phyloP scores from a whole-genome alignment of 1,140 invertebrate species.

The Pinna nobilis region DNA sequence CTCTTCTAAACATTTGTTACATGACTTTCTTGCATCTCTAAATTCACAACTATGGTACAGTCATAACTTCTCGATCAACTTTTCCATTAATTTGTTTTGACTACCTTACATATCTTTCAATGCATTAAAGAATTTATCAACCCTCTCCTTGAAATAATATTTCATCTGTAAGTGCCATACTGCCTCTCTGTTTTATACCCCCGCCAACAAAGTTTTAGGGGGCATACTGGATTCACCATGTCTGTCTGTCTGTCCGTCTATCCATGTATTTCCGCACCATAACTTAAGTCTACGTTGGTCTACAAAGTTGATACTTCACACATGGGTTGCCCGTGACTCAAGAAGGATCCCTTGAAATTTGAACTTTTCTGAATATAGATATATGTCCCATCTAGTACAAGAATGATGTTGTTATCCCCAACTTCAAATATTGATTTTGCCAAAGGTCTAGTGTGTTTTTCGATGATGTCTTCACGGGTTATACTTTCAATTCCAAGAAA shows the following conservation, averaged over 20 bases:
- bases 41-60: not conserved
- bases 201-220: too few species aligned
- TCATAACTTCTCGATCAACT: not conserved
- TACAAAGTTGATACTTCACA: too few species aligned
- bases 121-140: not conserved
- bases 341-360: too few species aligned
- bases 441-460: conserved; percentile 26
- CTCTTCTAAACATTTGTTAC: not conserved
- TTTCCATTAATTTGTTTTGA: conserved; percentile 4
- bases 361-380: conserved; percentile 43
- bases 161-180: too few species aligned
- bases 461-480: conserved; percentile 6
- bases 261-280: too few species aligned
- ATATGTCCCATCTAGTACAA: conserved; percentile 43
- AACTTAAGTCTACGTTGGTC: too few species aligned
- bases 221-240: too few species aligned
- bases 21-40: not conserved
- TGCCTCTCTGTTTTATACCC: too few species aligned
- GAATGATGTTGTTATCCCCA: conserved; percentile 12
- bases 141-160: too few species aligned
- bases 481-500: conserved; percentile 1
- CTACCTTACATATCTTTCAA: conserved; percentile 3
- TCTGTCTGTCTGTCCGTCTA: too few species aligned
- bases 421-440: conserved; percentile 9
- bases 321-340: too few species aligned